These are phyloP conservation scores for Drosophila mayri DNA, from an alignment of 1,140 invertebrate genomes.

Conservation along the genomic window DNA sequence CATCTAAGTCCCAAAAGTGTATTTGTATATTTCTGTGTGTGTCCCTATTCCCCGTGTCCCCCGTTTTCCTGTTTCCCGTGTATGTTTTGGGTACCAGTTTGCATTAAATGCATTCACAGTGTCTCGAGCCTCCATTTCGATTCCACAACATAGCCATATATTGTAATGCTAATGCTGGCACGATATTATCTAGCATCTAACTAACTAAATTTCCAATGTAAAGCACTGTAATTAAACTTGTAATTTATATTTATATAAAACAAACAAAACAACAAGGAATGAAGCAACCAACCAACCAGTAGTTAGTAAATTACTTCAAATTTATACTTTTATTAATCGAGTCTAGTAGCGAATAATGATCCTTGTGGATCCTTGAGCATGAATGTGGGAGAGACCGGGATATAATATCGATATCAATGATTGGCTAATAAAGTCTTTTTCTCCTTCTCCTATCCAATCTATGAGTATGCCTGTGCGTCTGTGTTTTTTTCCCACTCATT, in stretches of 20 bases:
- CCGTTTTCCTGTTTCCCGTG: conserved; percentile 5
- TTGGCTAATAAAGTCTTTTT: conserved; percentile 2
- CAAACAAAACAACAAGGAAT: conserved; percentile 9
- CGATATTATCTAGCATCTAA: conserved; percentile 59
- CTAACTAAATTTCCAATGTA: conserved; percentile 51
- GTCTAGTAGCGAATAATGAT: conserved; percentile 24
- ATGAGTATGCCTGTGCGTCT: conserved; percentile 27
- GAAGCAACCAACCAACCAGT: conserved; percentile 51
- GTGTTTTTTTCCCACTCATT: conserved; percentile 34
- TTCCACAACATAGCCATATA: conserved; percentile 49
- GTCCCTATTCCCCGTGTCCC: conserved; percentile 18
- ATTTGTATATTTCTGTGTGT: conserved; percentile 65
- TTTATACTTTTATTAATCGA: conserved; percentile 64
- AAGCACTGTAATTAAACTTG: conserved; percentile 56
- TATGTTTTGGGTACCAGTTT: conserved; percentile 24
- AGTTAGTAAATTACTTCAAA: conserved; percentile 77
- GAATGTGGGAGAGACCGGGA: conserved; percentile 17
- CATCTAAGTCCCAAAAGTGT: conserved; percentile 70
- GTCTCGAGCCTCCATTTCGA: conserved; percentile 62
- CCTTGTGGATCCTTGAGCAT: conserved; percentile 8
- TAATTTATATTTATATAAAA: conserved; percentile 50
- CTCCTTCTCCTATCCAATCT: conserved; percentile 10
- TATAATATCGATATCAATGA: conserved; percentile 27
- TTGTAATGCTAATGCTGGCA: conserved; percentile 51
- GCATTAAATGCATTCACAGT: conserved; percentile 71